phyloP scores from a whole-genome alignment of 2,888 invertebrate species.

The Ennomos erosarius region DNA sequence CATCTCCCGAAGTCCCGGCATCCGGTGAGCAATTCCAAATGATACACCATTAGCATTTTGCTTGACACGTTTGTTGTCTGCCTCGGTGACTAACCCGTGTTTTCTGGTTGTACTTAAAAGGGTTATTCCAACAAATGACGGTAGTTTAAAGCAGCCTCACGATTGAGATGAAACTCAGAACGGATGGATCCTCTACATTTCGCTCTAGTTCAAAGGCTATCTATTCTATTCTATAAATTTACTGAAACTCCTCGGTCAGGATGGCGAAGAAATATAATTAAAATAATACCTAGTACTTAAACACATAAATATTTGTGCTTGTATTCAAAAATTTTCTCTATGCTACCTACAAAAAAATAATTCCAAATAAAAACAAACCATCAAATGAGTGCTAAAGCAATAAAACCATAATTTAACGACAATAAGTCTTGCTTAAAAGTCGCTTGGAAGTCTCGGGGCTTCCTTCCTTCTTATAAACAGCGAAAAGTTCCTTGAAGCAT shows the following conservation, averaged over 20 bases:
- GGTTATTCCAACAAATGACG: no score
- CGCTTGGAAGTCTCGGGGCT: conserved; percentile 22
- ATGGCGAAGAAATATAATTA: no score
- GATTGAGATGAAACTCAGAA: no score
- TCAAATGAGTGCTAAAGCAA: conserved; percentile 26
- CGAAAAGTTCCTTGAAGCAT: conserved; percentile 27
- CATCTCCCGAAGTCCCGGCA: conserved; percentile 63
- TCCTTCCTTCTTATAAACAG: conserved; percentile 31
- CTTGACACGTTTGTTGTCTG: conserved; percentile 34
- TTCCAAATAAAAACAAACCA: conserved; percentile 19
- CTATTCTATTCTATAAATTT: no score
- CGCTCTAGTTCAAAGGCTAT: no score
- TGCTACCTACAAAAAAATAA: no score
- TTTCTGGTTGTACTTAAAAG: not conserved
- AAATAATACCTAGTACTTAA: no score
- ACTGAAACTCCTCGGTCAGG: no score
- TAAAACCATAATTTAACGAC: conserved; percentile 32
- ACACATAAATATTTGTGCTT: no score
- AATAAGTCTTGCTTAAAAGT: conserved; percentile 25
- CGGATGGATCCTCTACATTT: no score
- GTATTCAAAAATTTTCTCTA: no score
- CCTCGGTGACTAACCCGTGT: conserved; percentile 29
- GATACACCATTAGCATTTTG: conserved; percentile 36
- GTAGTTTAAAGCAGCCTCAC: no score
- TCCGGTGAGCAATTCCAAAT: conserved; percentile 48